Evolutionary conservation across 2,113 vertebrate genomes (phyloP).

Genomic region (Siniperca knerii): DNA sequence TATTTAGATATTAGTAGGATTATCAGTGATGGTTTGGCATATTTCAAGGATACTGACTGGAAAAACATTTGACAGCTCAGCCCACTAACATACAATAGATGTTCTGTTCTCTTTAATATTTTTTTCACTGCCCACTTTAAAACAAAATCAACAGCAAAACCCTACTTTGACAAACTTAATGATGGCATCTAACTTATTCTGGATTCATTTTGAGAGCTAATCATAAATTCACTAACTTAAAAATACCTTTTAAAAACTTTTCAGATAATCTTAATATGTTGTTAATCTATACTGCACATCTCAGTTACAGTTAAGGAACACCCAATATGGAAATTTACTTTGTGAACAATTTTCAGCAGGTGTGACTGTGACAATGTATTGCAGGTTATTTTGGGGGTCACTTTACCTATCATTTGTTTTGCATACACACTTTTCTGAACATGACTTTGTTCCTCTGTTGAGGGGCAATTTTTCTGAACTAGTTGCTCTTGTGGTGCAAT

Average conservation of each 20-base stretch:
- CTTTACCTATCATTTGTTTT: slow-evolving; percentile 6
- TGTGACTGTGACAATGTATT: background rate
- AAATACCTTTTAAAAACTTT: background rate
- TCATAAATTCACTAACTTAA: background rate
- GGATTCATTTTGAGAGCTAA: background rate
- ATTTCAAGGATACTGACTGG: background rate
- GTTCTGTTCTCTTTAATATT: slow-evolving; percentile 20
- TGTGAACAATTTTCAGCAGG: background rate
- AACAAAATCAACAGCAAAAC: slow-evolving; percentile 10
- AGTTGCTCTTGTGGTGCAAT: slow-evolving; percentile 14
- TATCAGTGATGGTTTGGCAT: background rate
- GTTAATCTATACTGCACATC: background rate
- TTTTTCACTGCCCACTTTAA: slow-evolving; percentile 35
- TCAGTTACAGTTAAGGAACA: background rate
- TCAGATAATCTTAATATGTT: background rate
- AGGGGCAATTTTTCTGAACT: slow-evolving; percentile 18
- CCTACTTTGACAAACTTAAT: slow-evolving; percentile 6
- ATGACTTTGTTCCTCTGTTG: background rate
- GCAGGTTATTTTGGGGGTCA: background rate
- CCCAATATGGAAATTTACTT: too few species aligned
- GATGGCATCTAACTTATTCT: background rate
- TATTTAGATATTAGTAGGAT: background rate
- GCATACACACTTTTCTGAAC: background rate
- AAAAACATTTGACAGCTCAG: slow-evolving; percentile 39
- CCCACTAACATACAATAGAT: slow-evolving; percentile 36